Percentiles rank a stretch among this genome's conserved stretches.
Conservation (phyloP, 1,140 invertebrate genomes). For the Nymphalis io region DNA sequence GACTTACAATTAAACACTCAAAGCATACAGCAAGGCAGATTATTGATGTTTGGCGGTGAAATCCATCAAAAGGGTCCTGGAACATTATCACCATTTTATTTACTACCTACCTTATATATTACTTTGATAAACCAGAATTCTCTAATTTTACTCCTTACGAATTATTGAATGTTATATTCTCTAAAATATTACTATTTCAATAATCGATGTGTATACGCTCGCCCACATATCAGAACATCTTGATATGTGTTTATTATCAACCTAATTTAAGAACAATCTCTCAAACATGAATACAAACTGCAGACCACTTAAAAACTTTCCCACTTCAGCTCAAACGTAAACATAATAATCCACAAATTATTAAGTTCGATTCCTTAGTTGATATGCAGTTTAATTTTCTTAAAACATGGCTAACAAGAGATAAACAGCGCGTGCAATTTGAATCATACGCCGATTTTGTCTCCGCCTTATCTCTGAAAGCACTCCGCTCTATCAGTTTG, state of each 20-base stretch:
- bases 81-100: too few relatives aligned
- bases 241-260: background rate
- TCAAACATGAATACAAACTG: background rate
- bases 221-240: background rate
- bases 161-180: too few relatives aligned
- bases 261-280: background rate
- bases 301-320: background rate
- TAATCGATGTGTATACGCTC: too few relatives aligned
- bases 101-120: too few relatives aligned
- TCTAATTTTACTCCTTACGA: too few relatives aligned
- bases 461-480: constrained; percentile 63
- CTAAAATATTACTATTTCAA: too few relatives aligned
- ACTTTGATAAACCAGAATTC: too few relatives aligned
- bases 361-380: background rate
- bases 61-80: too few relatives aligned
- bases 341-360: constrained; percentile 9
- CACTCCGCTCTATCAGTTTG: constrained; percentile 52
- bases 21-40: too few relatives aligned
- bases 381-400: constrained; percentile 29
- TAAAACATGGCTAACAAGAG: constrained; percentile 39
- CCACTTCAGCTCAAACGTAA: background rate
- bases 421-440: constrained; percentile 49
- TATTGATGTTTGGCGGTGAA: too few relatives aligned
- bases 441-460: constrained; percentile 68
- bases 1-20: too few relatives aligned